Base-by-base conservation (phyloP, 2,888 invertebrate genomes). In the Leucania comma region DNA sequence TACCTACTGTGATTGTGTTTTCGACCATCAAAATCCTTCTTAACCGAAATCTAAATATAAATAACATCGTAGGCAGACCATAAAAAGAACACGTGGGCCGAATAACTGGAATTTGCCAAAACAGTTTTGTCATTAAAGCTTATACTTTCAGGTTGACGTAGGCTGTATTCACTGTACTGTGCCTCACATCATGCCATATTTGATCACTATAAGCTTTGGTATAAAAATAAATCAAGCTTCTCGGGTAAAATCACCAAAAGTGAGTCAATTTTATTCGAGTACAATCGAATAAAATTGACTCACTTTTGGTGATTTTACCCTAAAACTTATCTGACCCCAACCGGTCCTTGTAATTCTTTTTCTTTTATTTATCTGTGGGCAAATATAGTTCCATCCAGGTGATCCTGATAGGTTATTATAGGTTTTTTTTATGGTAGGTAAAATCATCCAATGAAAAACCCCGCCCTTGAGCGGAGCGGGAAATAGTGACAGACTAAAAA, bases 41-140 rank as follows among this genome's bases (percentile, higher is more conserved):
- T 50, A 68, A 29, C 26, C 56, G 32, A 69, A 77, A 65, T 74
- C 59, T 70, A 72, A 72, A 76, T 73, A 60, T 73, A 83, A 72
- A 75, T 62, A 65, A 59, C 48, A 56, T 67, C 67, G 72, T 68
- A 66, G 67, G 73, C 62, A 56, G 66, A 38, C 80, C 75, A 69
- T 75, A 77, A 68, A 76, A 73, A 79, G 71, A 68, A 67, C 60
- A 75, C 73, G 84, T 84, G 86, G 84, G 86, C 56, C 42, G 10
- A 42, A 48, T 81, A 54, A 75, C 77, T 79, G 72, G 79, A 74
- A 82, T 74, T 81, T 58, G 61, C 85, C 86, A 72, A 86, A 84
- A 82, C 70, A 64, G 80, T 73, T 69, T 76, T 61, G 50, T 73
- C 64, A 63, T 74, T 70, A 65, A 77, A 71, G 51, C 60, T 72